Conservation (phyloP, 2,888 invertebrate genomes). For the Gerosis bhagava region DNA sequence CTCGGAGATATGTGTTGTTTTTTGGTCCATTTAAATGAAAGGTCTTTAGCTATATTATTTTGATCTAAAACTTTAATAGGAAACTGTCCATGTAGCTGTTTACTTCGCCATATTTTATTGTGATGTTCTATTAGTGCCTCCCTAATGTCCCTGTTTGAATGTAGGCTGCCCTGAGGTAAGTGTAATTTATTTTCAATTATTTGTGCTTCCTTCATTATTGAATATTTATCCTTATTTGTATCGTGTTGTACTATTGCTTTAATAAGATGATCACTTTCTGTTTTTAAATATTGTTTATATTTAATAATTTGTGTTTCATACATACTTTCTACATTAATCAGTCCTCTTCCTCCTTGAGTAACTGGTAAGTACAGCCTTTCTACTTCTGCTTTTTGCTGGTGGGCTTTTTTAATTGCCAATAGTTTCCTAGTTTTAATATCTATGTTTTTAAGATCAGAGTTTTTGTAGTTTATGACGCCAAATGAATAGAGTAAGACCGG, state of each 20-base stretch:
- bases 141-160: slow-evolving; percentile 6
- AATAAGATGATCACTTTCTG: not conserved
- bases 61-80: too few relatives aligned
- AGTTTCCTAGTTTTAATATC: slow-evolving; percentile 24
- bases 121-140: slow-evolving; percentile 4
- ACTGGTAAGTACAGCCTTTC: slow-evolving; percentile 21
- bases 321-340: too few relatives aligned
- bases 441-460: slow-evolving; percentile 20
- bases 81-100: slow-evolving; percentile 16
- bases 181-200: not conserved
- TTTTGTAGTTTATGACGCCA: slow-evolving; percentile 18
- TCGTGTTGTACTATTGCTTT: slow-evolving; percentile 7
- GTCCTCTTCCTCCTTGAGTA: not conserved
- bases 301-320: too few relatives aligned
- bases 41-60: too few relatives aligned
- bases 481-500: too few relatives aligned
- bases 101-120: slow-evolving; percentile 3
- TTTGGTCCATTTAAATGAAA: too few relatives aligned
- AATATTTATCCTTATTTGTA: slow-evolving; percentile 4
- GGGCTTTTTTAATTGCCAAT: slow-evolving; percentile 22
- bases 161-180: too few relatives aligned
- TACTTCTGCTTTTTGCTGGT: slow-evolving; percentile 27
- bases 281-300: not conserved
- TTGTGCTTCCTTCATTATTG: not conserved
- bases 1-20: too few relatives aligned